Percentiles rank a stretch among this genome's conserved stretches.
Conservation (phyloP, 1,140 invertebrate species). For the Drosophila tropicalis region DNA sequence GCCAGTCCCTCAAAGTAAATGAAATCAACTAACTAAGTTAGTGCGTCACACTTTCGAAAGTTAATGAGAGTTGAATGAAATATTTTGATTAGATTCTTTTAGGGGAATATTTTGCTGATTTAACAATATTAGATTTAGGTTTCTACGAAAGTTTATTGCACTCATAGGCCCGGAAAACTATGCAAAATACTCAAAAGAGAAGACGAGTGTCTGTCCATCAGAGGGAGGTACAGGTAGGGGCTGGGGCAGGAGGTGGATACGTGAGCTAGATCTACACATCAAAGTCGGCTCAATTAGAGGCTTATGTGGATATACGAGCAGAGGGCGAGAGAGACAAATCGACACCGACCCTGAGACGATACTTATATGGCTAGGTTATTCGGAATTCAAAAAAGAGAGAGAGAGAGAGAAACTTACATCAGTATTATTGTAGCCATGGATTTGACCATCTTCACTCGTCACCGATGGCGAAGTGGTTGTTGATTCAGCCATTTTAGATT, state of each 20-base stretch:
- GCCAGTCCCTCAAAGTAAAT: no score
- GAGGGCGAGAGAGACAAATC: neutral
- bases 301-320: slow-evolving; percentile 23
- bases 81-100: neutral
- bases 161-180: neutral
- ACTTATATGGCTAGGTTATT: no score
- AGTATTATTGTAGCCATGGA: slow-evolving; percentile 75
- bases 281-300: slow-evolving; percentile 58
- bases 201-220: no score
- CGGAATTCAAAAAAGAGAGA: neutral
- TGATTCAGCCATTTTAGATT: slow-evolving; percentile 67
- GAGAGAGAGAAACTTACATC: slow-evolving; percentile 63
- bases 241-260: slow-evolving; percentile 3
- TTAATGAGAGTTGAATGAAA: neutral
- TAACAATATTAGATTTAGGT: no score
- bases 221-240: neutral
- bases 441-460: slow-evolving; percentile 72
- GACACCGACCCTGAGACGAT: no score
- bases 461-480: slow-evolving; percentile 56
- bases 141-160: neutral
- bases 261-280: slow-evolving; percentile 39
- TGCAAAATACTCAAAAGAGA: slow-evolving; percentile 1
- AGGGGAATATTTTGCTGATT: no score
- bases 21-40: no score
- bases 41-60: neutral